These are phyloP conservation scores for Drosophila mimetica DNA, from an alignment of 2,888 invertebrate species.

Conservation along the genomic window DNA sequence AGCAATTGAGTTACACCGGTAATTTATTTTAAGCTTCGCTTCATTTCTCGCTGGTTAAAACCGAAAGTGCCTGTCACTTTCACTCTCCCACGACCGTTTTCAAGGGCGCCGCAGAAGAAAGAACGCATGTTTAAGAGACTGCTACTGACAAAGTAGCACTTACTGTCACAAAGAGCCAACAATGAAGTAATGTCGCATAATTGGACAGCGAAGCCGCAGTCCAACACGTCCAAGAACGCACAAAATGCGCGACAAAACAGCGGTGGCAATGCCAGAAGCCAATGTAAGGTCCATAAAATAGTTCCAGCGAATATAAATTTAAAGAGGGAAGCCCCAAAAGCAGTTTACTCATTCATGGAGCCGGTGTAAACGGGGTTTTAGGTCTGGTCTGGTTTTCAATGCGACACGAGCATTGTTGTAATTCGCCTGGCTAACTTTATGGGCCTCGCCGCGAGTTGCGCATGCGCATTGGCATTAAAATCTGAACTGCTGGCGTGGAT, in stretches of 20 bases:
- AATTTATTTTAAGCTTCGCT: too few relatives aligned
- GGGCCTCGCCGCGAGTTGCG: constrained; percentile 52
- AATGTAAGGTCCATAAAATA: neutral
- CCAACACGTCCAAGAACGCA: constrained; percentile 46
- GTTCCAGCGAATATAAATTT: constrained; percentile 10
- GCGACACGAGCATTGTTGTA: constrained; percentile 49
- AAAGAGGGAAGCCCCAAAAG: constrained; percentile 23
- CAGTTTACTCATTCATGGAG: constrained; percentile 17
- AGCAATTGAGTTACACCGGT: too few relatives aligned
- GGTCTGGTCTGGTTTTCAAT: constrained; percentile 30
- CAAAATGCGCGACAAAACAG: constrained; percentile 28
- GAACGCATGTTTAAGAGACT: constrained; percentile 50
- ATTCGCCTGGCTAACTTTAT: constrained; percentile 42
- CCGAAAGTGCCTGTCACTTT: constrained; percentile 50
- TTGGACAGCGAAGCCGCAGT: constrained; percentile 37
- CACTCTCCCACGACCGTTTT: constrained; percentile 49
- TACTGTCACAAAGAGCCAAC: constrained; percentile 15
- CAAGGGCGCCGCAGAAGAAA: constrained; percentile 62
- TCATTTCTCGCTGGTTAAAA: neutral
- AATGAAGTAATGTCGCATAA: constrained; percentile 53
- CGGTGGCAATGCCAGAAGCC: constrained; percentile 22
- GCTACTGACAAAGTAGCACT: constrained; percentile 30
- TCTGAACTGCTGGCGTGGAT: constrained; percentile 9
- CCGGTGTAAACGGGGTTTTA: constrained; percentile 23
- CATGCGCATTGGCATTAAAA: constrained; percentile 41